Base-by-base conservation (phyloP, 1,140 invertebrate genomes). In the Zaprionus inermis region DNA sequence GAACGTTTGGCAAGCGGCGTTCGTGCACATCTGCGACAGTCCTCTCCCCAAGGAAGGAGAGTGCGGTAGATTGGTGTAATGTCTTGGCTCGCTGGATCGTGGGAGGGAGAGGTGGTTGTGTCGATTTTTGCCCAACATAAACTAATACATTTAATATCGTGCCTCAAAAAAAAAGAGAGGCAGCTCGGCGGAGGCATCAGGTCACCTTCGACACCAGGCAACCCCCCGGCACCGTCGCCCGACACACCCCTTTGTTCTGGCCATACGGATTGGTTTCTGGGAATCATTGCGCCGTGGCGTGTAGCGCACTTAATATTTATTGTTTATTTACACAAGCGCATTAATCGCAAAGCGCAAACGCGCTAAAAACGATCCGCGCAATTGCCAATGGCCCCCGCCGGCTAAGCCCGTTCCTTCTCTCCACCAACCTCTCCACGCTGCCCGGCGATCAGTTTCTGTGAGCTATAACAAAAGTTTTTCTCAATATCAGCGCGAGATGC, bases 311-410 rank as follows among this genome's bases (percentile, higher is more conserved):
- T 89, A 84, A 89, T 84, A 89, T 89, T 89, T 89, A 84, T 84
- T 89, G 84, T 89, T 89, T 89, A 89, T 89, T 89, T 89, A 89
- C 84, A 89, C 85, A 81, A 89, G 84, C 84, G 80, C 71, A 84
- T 89, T 89, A 89, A 89, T 81, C 80, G 84, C 77, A 80, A 89
- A 84, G 77, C 74, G 80, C 84, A 89, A 89, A 89, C 80, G 80
- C 83, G 82, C 78, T 75, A 86, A 86, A 85, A 81, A 81, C 81
- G 75, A 85, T 76, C 68, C 78, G 73, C 81, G 79, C 83, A 86
- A 82, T 86, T 86, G 61, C 74, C 78, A 81, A 75, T 78, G 72
- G 63, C 61, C 82, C 70, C 69, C 70, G 38, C 36, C 76, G 56
- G 41, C 55, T 34, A 65, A 18, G 9, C 38, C 5, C 4, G 22